phyloP scores from a whole-genome alignment of 2,113 vertebrate species.

The Peucedramus taeniatus region DNA sequence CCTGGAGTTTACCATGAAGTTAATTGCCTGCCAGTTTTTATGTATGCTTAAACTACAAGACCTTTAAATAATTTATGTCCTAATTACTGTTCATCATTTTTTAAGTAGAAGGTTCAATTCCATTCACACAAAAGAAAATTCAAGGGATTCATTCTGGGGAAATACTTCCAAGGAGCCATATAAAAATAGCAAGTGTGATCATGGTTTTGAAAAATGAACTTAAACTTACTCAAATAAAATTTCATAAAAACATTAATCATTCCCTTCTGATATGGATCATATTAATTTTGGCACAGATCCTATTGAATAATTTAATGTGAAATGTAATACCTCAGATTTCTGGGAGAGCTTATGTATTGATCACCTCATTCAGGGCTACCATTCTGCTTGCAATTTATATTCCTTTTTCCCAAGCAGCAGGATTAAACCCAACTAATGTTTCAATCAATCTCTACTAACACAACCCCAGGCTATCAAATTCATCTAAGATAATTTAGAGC shows the following conservation, averaged over 20 bases:
- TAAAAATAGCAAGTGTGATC: conserved; percentile 12
- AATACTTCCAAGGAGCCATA: conserved; percentile 30
- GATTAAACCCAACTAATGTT: conserved; percentile 53
- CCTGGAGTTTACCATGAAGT: conserved; percentile 45
- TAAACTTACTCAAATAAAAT: conserved; percentile 14
- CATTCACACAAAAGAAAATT: conserved; percentile 33
- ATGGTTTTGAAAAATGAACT: conserved; percentile 15
- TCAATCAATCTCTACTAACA: conserved; percentile 18
- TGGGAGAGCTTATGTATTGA: conserved; percentile 2
- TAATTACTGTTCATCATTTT: conserved; percentile 76
- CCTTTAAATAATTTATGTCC: conserved; percentile 74
- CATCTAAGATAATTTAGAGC: neutral
- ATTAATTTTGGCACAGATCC: conserved; percentile 4
- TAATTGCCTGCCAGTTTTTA: conserved; percentile 61
- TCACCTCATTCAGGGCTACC: neutral
- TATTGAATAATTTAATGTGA: conserved; percentile 7
- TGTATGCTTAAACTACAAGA: conserved; percentile 24
- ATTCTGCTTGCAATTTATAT: conserved; percentile 5
- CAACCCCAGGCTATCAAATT: neutral
- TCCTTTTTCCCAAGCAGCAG: neutral
- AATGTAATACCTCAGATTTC: conserved; percentile 17
- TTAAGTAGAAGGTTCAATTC: conserved; percentile 63
- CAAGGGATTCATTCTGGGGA: neutral
- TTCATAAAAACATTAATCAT: neutral
- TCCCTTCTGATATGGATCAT: neutral